Base-by-base conservation (phyloP, 2,888 invertebrate genomes). In the Drosophila macrothrix region DNA sequence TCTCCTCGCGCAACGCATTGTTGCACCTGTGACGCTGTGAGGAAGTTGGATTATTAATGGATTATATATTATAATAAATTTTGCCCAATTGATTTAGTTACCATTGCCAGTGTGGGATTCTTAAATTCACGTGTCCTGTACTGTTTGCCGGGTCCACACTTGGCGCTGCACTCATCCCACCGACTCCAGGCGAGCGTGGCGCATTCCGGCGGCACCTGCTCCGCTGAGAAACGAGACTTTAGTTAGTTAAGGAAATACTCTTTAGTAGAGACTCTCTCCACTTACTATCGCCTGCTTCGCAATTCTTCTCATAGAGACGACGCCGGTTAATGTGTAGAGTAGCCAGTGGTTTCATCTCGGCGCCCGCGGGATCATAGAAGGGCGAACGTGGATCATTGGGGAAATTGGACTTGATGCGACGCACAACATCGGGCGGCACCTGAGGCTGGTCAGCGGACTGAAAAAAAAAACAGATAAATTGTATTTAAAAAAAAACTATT, bases 361-460 rank as follows among this genome's bases (percentile, higher is more conserved):
- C 93, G 0, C 96, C 97, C 0, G 94, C 94, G 0, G 96, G 94
- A 91, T 98, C 98, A 93, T 96, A 99, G 94, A 99, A 99, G 0
- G 99, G 99, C 0, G 99, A 98, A 56, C 96, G 94, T 0, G 96
- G 95, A 93, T 98, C 97, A 88, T 96, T 96, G 0, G 98, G 98
- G 93, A 95, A 96, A 76, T 96, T 96, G 0, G 97, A 96, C 1
- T 97, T 96, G 62, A 99, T 96, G 55, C 96, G 96, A 28, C 96
- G 95, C 82, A 99, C 98, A 28, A 96, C 96, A 74, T 98, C 97
- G 25, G 96, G 95, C 0, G 99, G 99, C 28, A 96, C 95, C 0
- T 98, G 97, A 1, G 98, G 97, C 72, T 96, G 95, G 88, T 98
- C 96, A 0, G 96, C 95, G 0, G 97, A 96, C 96, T 97, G 84